These are phyloP conservation scores for Pseudanteris insignis DNA, from an alignment of 2,888 invertebrate species.

Conservation along the genomic window DNA sequence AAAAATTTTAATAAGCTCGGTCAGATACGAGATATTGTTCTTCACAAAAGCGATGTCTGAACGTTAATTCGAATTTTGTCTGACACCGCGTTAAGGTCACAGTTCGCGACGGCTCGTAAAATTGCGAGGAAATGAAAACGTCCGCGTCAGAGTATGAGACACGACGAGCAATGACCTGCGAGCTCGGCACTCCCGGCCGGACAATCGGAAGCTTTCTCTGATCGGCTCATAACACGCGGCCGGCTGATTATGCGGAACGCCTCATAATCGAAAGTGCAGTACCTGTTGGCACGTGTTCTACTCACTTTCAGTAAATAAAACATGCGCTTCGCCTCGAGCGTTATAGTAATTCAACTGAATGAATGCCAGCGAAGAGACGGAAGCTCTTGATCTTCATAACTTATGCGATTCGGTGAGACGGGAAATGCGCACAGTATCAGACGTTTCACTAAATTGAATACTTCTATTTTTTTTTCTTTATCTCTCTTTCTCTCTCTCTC, in stretches of 20 bases:
- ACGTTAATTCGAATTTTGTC: too few relatives aligned
- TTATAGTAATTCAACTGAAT: constrained; percentile 17
- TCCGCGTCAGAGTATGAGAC: constrained; percentile 9
- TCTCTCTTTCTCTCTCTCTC: too few relatives aligned
- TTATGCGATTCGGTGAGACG: too few relatives aligned
- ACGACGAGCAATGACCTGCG: constrained; percentile 16
- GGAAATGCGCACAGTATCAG: too few relatives aligned
- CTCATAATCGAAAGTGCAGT: constrained; percentile 33
- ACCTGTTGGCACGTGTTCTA: constrained; percentile 34
- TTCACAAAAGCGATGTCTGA: too few relatives aligned
- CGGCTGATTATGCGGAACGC: constrained; percentile 17
- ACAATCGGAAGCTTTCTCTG: constrained; percentile 41
- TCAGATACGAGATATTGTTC: too few relatives aligned
- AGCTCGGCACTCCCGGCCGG: constrained; percentile 11
- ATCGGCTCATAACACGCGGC: constrained; percentile 13
- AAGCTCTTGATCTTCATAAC: constrained; percentile 31
- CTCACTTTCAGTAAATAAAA: constrained; percentile 37
- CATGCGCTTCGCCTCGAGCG: constrained; percentile 9
- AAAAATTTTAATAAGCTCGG: too few relatives aligned
- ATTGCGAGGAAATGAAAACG: constrained; percentile 13
- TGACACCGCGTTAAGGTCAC: constrained; percentile 3
- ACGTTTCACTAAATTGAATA: too few relatives aligned
- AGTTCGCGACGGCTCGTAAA: constrained; percentile 5
- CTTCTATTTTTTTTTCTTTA: too few relatives aligned
- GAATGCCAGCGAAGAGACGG: constrained; percentile 11